Evolutionary conservation across 2,888 invertebrate genomes (phyloP), one percentile per base, ranked within the genome.

Genomic region (Autographa pulchrina): DNA sequence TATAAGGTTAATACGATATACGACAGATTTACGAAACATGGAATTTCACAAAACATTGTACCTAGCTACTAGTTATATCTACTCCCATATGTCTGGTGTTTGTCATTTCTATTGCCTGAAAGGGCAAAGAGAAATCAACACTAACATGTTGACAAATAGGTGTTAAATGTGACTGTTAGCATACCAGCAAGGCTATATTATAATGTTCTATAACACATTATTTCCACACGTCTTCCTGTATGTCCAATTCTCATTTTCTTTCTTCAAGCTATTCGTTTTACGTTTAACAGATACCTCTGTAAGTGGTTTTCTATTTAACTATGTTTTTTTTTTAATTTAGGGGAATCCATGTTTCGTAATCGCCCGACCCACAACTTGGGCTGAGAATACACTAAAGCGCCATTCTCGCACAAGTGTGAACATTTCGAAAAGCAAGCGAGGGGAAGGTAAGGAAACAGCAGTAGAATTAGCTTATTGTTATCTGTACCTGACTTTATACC

Each of bases 401-500:
- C 65, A 68, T 68, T 78, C 70, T 41, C 66, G 66, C 64, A 72
- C 77, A 75, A 71, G 81, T 76, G 74, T 79, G 81, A 72, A 68
- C 64, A 77, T 73, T 48, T 80, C 41, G 65, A 63, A 75, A 77
- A 83, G 74, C 66, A 83, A 76, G 81, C 76, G 68, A 80, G 74
- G 82, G 62, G 73, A 71, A 61, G 64, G 66, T 65, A 76, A 75
- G 75, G 82, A 76, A 61, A 67, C 88, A 88, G 88, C 88, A 88
- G 88, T 88, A 88, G 88, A 86, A 80, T 84, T 84, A 86, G 86
- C 68, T 80, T 65, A 25, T 38, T 66, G 0, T 38, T 11, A 32
- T 60, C 56, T n/a, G 48, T 16, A 52, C 0, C n/a, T 32, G 52
- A 62, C 60, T 41, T 60, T 61, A 56, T 43, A 25, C 25, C 2